Evolutionary conservation across 2,113 vertebrate species (phyloP), one percentile per base, ranked within the genome.

Genomic region (Myrmecophaga tridactyla): DNA sequence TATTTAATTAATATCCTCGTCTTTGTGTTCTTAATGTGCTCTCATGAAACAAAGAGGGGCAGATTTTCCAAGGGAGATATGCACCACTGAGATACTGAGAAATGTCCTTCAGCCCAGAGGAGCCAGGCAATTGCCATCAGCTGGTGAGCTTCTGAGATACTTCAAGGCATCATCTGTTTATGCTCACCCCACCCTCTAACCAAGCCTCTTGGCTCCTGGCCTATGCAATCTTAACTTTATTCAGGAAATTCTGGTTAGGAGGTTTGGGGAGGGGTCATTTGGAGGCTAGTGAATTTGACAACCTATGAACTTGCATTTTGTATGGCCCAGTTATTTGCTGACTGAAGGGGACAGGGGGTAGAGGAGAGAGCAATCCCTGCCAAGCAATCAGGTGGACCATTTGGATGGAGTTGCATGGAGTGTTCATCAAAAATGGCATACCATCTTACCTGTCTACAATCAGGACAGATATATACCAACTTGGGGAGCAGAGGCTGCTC

Each of bases 211-310:
- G 78, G 84, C 39, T 89, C 17, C n/a, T 87, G 89, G 17, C 65
- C 56, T 58, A 1, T 21, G 18, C 31, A 60, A 93, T 89, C 65
- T 72, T 94, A 70, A 70, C 31, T 83, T 65, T 41, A 46, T 96
- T 97, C 80, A 84, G 80, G 97, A 96, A 92, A 96, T 94, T 76
- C 94, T 73, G 86, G 86, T 81, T 92, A 56, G 29, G 39, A 86
- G 36, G 63, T 72, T 77, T 75, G 21, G 29, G 94, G 65, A 93
- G 77, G 73, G 88, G 69, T 75, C 21, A 9, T 25, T 11, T 29
- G 51, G 72, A 92, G 86, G 63, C 53, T 29, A 51, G n/a, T 89
- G 76, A 94, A 88, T 86, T 76, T 70, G 39, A 90, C 63, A 65
- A 62, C 34, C 65, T 69, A 34, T 7, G 15, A 84, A 31, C 48